Evolutionary conservation across 2,888 invertebrate species (phyloP), one percentile per base, ranked within the genome.

Genomic region (Epiblema foenella): DNA sequence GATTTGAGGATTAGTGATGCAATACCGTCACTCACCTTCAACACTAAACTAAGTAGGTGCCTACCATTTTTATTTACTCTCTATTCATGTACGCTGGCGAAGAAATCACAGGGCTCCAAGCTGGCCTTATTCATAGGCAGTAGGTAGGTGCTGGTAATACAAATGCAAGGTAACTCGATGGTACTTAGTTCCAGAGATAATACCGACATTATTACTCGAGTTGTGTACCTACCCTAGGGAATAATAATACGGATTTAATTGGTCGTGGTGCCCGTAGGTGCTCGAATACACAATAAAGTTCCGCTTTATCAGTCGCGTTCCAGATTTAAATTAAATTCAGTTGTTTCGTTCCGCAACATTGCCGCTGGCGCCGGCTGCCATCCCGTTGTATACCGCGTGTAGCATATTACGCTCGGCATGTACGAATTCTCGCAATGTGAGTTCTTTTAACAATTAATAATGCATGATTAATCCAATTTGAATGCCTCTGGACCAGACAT

Each of bases 311-410:
- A 59, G 17, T 46, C 59, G 18, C 42, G 59, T 52, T 29, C 24
- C 63, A 39, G 56, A 63, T 70, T 70, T 70, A 59, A 70, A 60
- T 70, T 60, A 66, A 70, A 70, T 60, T 60, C 56, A 63, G 60
- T 69, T 49, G 59, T 65, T 58, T 42, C 42, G 46, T n/a, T 7
- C 20, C 46, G 33, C n/a, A 56, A 60, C 69, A 69, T 65, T 46
- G 64, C 58, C 57, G 58, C 11, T 58, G 64, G 64, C 57, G 52
- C 11, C 69, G 64, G 64, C 69, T 59, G 64, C 57, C 64, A 29
- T 58, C 33, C 12, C 20, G 52, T 15, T 59, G 60, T 8, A 33
- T 15, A 42, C 42, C 2, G 39, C 11, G 12, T 12, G 42, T 42
- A 42, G 15, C n/a, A 46, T n/a, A n/a, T 46, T 46, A n/a, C 8